Base-by-base conservation (phyloP, 1,140 invertebrate genomes). In the Ceratoteleas bidentatus region DNA sequence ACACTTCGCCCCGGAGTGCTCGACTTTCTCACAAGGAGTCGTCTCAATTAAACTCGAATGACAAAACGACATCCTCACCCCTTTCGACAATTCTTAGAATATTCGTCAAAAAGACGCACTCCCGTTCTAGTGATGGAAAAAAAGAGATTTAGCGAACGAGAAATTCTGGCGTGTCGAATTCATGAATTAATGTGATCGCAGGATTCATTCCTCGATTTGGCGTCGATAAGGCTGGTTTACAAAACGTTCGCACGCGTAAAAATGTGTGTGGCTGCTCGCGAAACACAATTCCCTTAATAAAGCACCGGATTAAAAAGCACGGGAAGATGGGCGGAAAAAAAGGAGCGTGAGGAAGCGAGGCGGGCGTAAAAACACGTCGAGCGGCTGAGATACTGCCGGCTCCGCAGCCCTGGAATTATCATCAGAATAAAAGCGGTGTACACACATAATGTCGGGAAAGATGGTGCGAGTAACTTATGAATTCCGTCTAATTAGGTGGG, bases 401-500 rank as follows among this genome's bases (percentile, higher is more conserved):
- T 69, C 36, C 61, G n/a, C 58, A 49, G 45, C 36, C 50, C 36
- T n/a, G 76, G 68, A 85, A 87, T 85, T 84, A 87, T 73, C 52
- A 56, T 80, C 62, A 47, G 75, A 84, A 85, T 88, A 84, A 85
- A 87, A 85, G 64, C 65, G 74, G 53, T 47, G 40, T 69, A 60
- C 64, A 76, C 66, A 66, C 65, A 58, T 73, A 84, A 52, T 54
- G 65, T 72, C 43, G 56, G 32, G 40, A 53, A 68, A 78, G 62
- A 74, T 57, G 36, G 56, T 53, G 56, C 33, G 53, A 69, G 84
- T 87, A 85, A 89, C 84, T 89, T 88, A 88, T 87, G 87, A 89
- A 89, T 89, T 87, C 81, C 83, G 73, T 84, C 85, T 89, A 90
- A 90, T 90, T 90, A 89, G 87, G 81, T 85, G 88, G 84, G 85